Evolutionary conservation across 2,888 invertebrate genomes (phyloP), one percentile per base, ranked within the genome.

Genomic region (Melinaea menophilus): DNA sequence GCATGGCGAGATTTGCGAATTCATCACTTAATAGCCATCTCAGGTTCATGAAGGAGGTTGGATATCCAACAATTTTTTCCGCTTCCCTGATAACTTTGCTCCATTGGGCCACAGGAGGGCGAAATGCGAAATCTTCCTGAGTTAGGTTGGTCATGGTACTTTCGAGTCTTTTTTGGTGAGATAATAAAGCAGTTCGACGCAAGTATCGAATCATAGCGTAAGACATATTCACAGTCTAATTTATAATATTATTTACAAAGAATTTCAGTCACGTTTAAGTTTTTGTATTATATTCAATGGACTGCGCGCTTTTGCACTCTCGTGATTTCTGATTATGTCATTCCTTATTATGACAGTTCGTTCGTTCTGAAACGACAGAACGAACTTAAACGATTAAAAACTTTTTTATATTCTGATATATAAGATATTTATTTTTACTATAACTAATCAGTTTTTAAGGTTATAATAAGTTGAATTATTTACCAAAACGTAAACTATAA

Each of bases 11-110:
- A 88, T 93, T 93, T 65, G 92, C 92, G 76, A 93, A 92, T 88
- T 93, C 93, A 78, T 93, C 93, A 79, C 92, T 92, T 71, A 92
- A 87, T 74, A 92, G 82, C 93, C 93, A 93, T 82, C 92, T 85
- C 74, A 92, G 84, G 78, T 91, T 92, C 89, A 91, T 91, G 75
- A 92, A 92, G 67, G 92, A 92, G 79, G 93, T 92, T 69, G 93
- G 92, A 83, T 93, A 87, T 72, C 91, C 90, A 61, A 91, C 91
- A 69, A 91, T 86, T 71, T 90, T 90, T 68, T 91, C 91, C 54
- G 91, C 91, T 77, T 91, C 90, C 73, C 83, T 85, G 48, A 90
- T 88, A 74, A 89, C 81, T 80, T 88, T 87, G 74, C 85, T 80
- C 90, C 88, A 88, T 67, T 85, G 84, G 7, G 88, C 79, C 57